phyloP scores from a whole-genome alignment of 2,888 invertebrate species.

The Drosophila mimetica region DNA sequence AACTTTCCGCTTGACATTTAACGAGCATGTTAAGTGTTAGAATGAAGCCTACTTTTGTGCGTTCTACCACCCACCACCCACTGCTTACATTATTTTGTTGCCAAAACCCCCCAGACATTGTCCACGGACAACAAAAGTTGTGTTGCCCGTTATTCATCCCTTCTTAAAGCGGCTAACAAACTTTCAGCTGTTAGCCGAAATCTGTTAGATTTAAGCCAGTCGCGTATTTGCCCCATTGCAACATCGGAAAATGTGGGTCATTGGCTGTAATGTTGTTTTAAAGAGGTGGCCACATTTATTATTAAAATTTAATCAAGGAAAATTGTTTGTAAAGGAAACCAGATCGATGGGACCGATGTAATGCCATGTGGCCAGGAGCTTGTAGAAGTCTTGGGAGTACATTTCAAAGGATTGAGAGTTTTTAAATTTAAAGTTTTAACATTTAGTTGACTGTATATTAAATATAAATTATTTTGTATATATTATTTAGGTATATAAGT shows the following conservation, averaged over 20 bases:
- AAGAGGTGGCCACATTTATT: slow-evolving; percentile 37
- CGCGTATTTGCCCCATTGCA: slow-evolving; percentile 11
- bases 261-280: slow-evolving; percentile 43
- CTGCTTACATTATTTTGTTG: slow-evolving; percentile 33
- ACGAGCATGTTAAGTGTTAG: slow-evolving; percentile 79
- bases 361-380: not conserved
- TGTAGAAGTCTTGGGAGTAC: not conserved
- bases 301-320: slow-evolving; percentile 40
- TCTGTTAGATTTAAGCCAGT: slow-evolving; percentile 40
- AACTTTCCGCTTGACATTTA: slow-evolving; percentile 76
- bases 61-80: slow-evolving; percentile 9
- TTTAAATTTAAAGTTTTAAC: too few relatives aligned
- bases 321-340: slow-evolving; percentile 26
- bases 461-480: too few relatives aligned
- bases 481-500: too few relatives aligned
- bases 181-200: slow-evolving; percentile 33
- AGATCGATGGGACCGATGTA: slow-evolving; percentile 12
- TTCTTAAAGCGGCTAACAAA: slow-evolving; percentile 46
- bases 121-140: slow-evolving; percentile 70
- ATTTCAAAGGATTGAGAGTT: not conserved
- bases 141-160: slow-evolving; percentile 48
- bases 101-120: slow-evolving; percentile 59
- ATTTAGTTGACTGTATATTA: not conserved
- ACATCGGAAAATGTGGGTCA: slow-evolving; percentile 45
- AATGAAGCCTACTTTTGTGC: slow-evolving; percentile 75